Percentiles rank a stretch among this genome's conserved stretches.
Conservation (phyloP, 2,113 vertebrate genomes). For the Eleginops maclovinus region DNA sequence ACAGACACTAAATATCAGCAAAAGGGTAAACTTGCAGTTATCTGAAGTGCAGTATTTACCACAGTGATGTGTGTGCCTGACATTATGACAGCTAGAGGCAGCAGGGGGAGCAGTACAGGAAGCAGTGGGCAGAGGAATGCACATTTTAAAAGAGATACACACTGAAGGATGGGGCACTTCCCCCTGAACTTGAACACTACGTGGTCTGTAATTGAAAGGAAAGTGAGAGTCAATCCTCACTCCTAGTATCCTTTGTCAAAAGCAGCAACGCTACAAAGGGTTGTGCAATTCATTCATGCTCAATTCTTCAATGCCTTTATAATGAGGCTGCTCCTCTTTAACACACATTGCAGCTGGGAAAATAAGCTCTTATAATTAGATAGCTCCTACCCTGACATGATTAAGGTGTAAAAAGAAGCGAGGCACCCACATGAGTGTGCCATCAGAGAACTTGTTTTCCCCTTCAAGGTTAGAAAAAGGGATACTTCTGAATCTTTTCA, state of each 20-base stretch:
- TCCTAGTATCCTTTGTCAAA: constrained; percentile 54
- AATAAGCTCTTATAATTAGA: constrained; percentile 76
- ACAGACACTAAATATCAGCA: constrained; percentile 66
- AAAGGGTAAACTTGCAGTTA: constrained; percentile 64
- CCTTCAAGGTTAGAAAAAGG: constrained; percentile 53
- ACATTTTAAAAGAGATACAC: constrained; percentile 45
- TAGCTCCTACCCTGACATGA: constrained; percentile 56
- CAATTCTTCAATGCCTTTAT: constrained; percentile 56
- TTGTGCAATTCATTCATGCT: constrained; percentile 39
- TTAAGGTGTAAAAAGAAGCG: constrained; percentile 53
- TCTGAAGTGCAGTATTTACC: constrained; percentile 60
- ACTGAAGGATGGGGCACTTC: constrained; percentile 24
- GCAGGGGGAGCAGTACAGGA: constrained; percentile 10
- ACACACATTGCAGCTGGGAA: constrained; percentile 57
- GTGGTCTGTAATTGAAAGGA: constrained; percentile 73
- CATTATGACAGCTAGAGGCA: constrained; percentile 42
- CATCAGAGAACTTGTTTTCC: constrained; percentile 50
- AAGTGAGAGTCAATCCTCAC: constrained; percentile 47
- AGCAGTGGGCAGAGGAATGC: constrained; percentile 39
- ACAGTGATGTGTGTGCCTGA: constrained; percentile 35
- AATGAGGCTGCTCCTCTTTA: constrained; percentile 63
- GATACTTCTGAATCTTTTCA: constrained; percentile 58
- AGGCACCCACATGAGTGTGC: constrained; percentile 33
- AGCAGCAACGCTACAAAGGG: constrained; percentile 49
- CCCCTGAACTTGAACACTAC: constrained; percentile 35